Base-by-base conservation (phyloP, 2,888 invertebrate species). In the Sepioteuthis lessoniana region DNA sequence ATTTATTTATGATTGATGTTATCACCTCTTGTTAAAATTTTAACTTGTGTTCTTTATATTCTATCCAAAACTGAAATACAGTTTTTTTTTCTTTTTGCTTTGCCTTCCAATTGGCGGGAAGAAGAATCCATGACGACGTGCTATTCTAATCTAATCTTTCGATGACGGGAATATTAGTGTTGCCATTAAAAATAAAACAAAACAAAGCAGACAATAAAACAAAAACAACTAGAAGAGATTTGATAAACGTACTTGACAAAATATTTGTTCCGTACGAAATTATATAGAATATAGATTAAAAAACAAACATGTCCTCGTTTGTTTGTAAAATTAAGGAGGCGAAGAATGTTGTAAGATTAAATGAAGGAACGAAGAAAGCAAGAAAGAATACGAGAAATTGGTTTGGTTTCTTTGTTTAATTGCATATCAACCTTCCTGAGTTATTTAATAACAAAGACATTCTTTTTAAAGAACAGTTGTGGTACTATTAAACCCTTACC, bases 101-200 rank as follows among this genome's bases (percentile, higher is more conserved):
- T 55, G 25, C 28, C 55, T 55, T 55, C 25, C 21, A 55, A 21
- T 55, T 21, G 13, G 21, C 16, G 76, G 76, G 16, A 35, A n/a
- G 76, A 76, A 35, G n/a, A 76, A 35, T 10, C n/a, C 10, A n/a
- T 16, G 76, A 76, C 10, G 76, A 16, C 35, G 76, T 76, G n/a
- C n/a, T 76, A 16, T 76, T 76, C 76, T 76, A 76, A 76, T 76
- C 76, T 76, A 76, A 76, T 76, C 76, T 76, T 76, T 55, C 55
- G 28, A 55, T 55, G 55, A 55, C 55, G 21, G 55, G 4, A 55
- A 55, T 55, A 55, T 55, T 55, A 25, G 76, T 76, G 76, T 76
- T 35, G 76, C n/a, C 76, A 76, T 76, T 35, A 35, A 76, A 35
- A 76, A 16, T n/a, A 76, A 76, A n/a, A n/a, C 10, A 60, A 60